Base-by-base conservation (phyloP, 2,113 vertebrate genomes). In the Prunella fulvescens region DNA sequence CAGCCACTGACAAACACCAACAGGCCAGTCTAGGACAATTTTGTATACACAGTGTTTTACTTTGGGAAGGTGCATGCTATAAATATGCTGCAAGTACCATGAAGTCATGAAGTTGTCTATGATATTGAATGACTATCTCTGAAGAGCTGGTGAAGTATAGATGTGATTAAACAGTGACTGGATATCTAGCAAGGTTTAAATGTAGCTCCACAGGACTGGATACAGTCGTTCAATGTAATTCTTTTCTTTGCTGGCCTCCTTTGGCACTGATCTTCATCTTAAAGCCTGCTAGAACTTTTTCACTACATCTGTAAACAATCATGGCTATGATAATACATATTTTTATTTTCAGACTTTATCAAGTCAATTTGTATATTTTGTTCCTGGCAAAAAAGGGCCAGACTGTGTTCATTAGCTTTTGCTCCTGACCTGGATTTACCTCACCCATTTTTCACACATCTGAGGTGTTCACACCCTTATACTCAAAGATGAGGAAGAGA, bases 81-180 rank as follows among this genome's bases (percentile, higher is more conserved):
- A 97, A 97, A 97, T 95, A 94, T 9, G 47, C 40, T 42, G 45
- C 53, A 94, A 93, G 71, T 57, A 50, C 69, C 54, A 31, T 71
- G 86, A 94, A 90, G 74, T 91, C 62, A 82, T 94, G 48, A 85
- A 70, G 20, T 71, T 86, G 25, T 88, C 93, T 77, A 71, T 96
- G 70, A 40, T 42, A 33, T 50, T 67, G 78, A 88, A 86, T 56
- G 17, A 9, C 23, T 84, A 35, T 54, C 57, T 86, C 65, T 89
- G 69, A 82, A 91, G 48, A 72, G 37, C 29, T 1, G 3, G 26
- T 31, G 79, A 89, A 93, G 9, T 15, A 66, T 10, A 80, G 33
- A 74, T 58, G 35, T 86, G 66, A 70, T 92, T 89, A 69, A 92
- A 79, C 33, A 54, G 19, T 14, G 22, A 81, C 31, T 18, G 31